Evolutionary conservation across 2,888 invertebrate genomes (phyloP), one percentile per base, ranked within the genome.

Genomic region (Parthenolecanium corni): DNA sequence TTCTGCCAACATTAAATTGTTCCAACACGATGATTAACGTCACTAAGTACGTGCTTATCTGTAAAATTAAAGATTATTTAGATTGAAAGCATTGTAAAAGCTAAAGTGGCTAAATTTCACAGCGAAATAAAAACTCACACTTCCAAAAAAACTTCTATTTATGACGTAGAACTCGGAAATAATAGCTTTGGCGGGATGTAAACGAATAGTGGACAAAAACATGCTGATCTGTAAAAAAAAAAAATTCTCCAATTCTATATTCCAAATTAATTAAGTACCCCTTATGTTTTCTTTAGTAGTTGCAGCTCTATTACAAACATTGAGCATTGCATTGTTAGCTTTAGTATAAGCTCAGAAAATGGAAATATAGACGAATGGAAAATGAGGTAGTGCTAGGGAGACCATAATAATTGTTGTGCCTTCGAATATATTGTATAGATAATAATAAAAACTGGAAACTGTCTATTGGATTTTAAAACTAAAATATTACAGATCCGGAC

Each of bases 21-120:
- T 46, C 46, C 31, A 58, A 25, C 31, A 58, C 58, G 24, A 58
- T 58, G 18, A 58, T 46, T 11, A 46, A 58, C 12, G 58, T 58
- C 12, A 58, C 58, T 14, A 58, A 18, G 12, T 44, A 44, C 6
- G 58, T 58, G 42, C 44, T 58, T 5, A 58, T 58, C 58, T 58
- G 47, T 14, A 58, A 47, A 23, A 16, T 14, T 20, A 14, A 49
- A 49, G 18, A 49, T 14, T 21, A 18, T n/a, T n/a, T n/a, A n/a
- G n/a, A n/a, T n/a, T n/a, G n/a, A n/a, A n/a, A 49, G 18, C 14
- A 20, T 49, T 49, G 9, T 31, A 9, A 18, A 20, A 40, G 20
- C 24, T 23, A 54, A 23, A 5, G 24, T 52, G 21, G 31, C 16
- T 52, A 16, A 18, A 51, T 51, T 31, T 31, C 31, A 5, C 6